Percentiles rank a stretch among this genome's conserved stretches.
Evolutionary conservation across 1,140 invertebrate genomes (phyloP).

Genomic region (Yoshiicerus persimilis): DNA sequence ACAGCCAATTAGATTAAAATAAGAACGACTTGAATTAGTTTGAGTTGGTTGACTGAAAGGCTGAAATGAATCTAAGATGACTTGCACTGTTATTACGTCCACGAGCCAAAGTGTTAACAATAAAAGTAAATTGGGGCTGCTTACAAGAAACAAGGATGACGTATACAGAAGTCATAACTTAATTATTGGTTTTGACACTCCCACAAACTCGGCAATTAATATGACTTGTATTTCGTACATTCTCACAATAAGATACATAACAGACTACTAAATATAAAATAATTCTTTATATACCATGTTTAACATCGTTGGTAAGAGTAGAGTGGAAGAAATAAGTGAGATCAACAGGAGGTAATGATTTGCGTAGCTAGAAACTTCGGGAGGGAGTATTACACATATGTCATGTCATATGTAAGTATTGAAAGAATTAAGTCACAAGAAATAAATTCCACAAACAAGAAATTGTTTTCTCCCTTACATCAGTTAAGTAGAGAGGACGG

Average conservation of each 20-base stretch:
- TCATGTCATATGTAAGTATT: neutral
- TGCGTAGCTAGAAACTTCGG: neutral
- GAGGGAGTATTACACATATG: too few species aligned
- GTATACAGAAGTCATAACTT: neutral
- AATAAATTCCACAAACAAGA: neutral
- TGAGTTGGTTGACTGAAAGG: neutral
- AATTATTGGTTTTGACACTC: conserved; percentile 6
- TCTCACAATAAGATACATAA: too few species aligned
- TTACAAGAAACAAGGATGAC: neutral
- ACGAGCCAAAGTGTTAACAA: neutral
- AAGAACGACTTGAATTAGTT: neutral
- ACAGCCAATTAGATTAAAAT: neutral
- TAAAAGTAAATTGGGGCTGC: neutral
- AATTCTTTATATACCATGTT: neutral
- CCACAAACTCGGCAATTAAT: too few species aligned
- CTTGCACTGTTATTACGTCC: neutral
- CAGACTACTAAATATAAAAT: neutral
- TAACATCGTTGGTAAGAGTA: neutral
- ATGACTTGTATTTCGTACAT: too few species aligned
- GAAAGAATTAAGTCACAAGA: neutral
- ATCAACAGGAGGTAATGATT: neutral
- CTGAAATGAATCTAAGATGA: neutral
- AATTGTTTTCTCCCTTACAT: too few species aligned
- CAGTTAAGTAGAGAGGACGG: neutral
- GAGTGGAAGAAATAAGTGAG: neutral